Base-by-base conservation (phyloP, 2,113 vertebrate genomes). In the Laterallus jamaicensis region DNA sequence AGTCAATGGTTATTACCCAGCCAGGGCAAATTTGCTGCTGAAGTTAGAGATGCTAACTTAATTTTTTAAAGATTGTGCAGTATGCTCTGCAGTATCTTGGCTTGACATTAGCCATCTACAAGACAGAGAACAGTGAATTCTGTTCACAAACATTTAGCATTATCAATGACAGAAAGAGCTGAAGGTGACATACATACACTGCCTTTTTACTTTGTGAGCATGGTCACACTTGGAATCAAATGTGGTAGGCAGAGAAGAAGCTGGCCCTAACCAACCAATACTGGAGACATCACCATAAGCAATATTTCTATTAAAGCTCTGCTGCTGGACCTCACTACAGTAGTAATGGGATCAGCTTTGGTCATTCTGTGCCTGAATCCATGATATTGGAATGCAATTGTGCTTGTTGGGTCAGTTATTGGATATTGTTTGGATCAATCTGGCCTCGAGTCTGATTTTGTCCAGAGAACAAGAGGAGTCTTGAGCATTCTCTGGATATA, bases 201-300 rank as follows among this genome's bases (percentile, higher is more conserved):
- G 96, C 80, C 97, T 4, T 96, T 98, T 25, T 98, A 97, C 9
- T 98, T 98, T 63, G 95, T 98, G 75, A 98, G 97, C 55, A 98
- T 15, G 0, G 97, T 97, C 82, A 98, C 74, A 5, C 98, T 97
- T 87, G 97, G 96, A 25, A 92, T 92, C 77, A 97, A 47, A 47
- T 47, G 17, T 47, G 47, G 18, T 97, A 97, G 2, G 97, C 96
- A 19, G 97, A 98, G 35, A 98, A 98, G 79, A 97, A 98, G 7
- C 97, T 97, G 40, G 98, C 95, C 37, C 95, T 94, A 24, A 97
- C 47, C 97, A 97, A 49, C 95, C 95, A 28, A 81, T 97, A 96
- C 97, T 97, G 13, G 97, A 98, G 58, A 98, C 96, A 69, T 96
- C 97, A 44, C 95, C 97, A 24, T 37, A 40, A 98, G 97, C 77